A percentile compares a stretch with the other conserved stretches of the same genome.
Conservation (phyloP, 2,797 vertebrate species). For the Brachymystax lenok region DNA sequence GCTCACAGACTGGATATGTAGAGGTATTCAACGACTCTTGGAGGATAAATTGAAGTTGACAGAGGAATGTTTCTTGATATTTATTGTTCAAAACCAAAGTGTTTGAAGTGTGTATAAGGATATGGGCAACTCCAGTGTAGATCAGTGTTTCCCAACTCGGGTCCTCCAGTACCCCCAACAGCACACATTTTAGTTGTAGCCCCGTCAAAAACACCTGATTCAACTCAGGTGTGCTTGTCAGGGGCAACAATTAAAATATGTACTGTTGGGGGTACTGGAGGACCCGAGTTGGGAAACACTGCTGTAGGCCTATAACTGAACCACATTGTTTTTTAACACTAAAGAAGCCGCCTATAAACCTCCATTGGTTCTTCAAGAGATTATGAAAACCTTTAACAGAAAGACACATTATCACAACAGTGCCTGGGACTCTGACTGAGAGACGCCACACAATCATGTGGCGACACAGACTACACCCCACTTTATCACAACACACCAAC, state of each 20-base stretch:
- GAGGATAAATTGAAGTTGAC: neutral
- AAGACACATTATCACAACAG: constrained; percentile 3
- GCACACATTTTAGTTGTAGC: too few relatives aligned
- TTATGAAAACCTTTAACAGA: neutral
- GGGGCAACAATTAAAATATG: too few relatives aligned
- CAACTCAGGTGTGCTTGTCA: too few relatives aligned
- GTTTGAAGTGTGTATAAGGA: neutral
- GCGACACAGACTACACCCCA: neutral
- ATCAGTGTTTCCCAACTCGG: too few relatives aligned
- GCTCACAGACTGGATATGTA: neutral
- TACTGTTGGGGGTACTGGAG: too few relatives aligned
- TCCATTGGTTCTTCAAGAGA: too few relatives aligned
- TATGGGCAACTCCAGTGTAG: too few relatives aligned
- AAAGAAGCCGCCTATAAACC: neutral
- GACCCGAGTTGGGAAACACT: too few relatives aligned
- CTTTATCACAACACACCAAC: constrained; percentile 17
- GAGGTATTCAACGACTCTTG: too few relatives aligned
- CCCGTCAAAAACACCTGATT: too few relatives aligned
- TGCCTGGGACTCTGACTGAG: neutral
- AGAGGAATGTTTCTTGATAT: neutral
- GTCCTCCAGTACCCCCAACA: too few relatives aligned
- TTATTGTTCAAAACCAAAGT: neutral
- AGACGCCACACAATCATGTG: constrained; percentile 11
- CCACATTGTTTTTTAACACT: neutral
- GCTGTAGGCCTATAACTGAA: neutral